phyloP scores from a whole-genome alignment of 2,113 vertebrate genomes.

The Pycnonotus jocosus region DNA sequence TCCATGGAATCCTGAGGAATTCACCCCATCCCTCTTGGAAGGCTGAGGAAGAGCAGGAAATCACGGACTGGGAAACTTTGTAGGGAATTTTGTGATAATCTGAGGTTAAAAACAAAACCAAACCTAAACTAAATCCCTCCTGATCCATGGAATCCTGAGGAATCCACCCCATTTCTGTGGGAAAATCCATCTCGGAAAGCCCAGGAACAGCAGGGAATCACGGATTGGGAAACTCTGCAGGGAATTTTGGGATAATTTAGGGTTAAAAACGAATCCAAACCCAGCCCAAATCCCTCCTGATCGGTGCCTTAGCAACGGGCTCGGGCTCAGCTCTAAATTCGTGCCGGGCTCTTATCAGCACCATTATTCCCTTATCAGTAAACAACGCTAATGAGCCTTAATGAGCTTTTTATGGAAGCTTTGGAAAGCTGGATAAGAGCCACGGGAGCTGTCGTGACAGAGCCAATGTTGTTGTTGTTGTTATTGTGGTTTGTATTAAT shows the following conservation, averaged over 20 bases:
- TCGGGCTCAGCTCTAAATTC: not conserved
- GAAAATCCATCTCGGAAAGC: not conserved
- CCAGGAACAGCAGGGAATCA: not conserved
- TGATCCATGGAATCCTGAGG: not conserved
- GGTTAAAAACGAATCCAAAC: not conserved
- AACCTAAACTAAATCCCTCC: not conserved
- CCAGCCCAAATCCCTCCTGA: not conserved
- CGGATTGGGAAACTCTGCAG: rapidly evolving
- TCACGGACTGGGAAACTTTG: rapidly evolving
- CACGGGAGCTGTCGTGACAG: not conserved
- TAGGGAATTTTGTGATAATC: not conserved
- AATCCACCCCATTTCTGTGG: not conserved
- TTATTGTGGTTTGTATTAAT: not conserved
- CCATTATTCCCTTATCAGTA: not conserved
- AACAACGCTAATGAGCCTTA: not conserved
- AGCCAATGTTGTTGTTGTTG: not conserved
- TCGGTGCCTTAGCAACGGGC: not conserved
- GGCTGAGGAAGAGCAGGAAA: rapidly evolving
- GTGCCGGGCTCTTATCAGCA: not conserved
- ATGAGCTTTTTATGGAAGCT: not conserved
- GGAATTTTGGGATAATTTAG: not conserved
- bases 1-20: not conserved
- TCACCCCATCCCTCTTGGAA: not conserved
- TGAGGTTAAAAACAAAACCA: not conserved
- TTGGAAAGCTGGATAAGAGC: not conserved